Percentiles rank a stretch among this genome's conserved stretches.
Conservation (phyloP, 1,140 invertebrate genomes). For the Habropoda laboriosa region DNA sequence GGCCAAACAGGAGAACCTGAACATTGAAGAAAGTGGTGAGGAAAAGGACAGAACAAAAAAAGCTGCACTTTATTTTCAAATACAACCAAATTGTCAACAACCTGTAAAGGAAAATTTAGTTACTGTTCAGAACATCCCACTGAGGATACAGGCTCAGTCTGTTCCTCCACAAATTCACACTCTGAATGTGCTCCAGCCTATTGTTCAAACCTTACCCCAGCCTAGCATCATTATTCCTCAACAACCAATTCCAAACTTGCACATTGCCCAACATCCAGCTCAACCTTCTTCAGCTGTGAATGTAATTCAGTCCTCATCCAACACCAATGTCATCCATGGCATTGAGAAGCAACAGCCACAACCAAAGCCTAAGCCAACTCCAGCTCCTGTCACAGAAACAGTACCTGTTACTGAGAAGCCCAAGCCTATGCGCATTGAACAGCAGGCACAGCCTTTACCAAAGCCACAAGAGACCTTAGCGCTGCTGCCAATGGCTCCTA, state of each 20-base stretch:
- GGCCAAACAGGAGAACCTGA: not conserved
- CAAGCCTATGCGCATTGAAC: not conserved
- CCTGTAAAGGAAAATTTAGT: not conserved
- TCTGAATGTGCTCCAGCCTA: not conserved
- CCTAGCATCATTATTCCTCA: not conserved
- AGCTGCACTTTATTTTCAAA: slow-evolving; percentile 39
- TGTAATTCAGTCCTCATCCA: not conserved
- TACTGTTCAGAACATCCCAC: not conserved
- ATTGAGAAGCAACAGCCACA: not conserved
- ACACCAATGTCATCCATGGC: not conserved
- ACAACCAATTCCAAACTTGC: not conserved
- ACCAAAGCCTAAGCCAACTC: not conserved
- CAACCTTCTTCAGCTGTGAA: not conserved
- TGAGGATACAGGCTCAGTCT: not conserved
- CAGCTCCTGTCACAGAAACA: not conserved
- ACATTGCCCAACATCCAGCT: slow-evolving; percentile 6
- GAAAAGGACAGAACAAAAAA: slow-evolving; percentile 57
- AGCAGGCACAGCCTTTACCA: not conserved
- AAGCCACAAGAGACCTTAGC: not conserved
- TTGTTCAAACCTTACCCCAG: not conserved
- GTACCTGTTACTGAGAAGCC: not conserved
- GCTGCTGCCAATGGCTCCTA: not conserved
- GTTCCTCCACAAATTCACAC: slow-evolving; percentile 6
- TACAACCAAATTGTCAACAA: slow-evolving; percentile 8
- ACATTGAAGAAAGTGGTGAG: slow-evolving; percentile 17